phyloP scores from a whole-genome alignment of 2,888 invertebrate genomes.

The Sinopyrophorus schimmeli region DNA sequence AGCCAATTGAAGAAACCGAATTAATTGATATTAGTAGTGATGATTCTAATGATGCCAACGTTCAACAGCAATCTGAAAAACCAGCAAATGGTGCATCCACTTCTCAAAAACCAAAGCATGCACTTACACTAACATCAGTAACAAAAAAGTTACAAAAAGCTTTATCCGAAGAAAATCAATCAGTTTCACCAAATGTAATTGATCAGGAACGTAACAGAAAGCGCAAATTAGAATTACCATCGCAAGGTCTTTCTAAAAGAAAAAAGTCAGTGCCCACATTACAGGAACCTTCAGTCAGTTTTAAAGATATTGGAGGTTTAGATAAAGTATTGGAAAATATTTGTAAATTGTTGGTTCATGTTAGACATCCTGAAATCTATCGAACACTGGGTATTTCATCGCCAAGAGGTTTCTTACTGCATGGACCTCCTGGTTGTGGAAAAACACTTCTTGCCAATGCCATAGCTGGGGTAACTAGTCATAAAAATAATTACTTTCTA shows the following conservation, averaged over 20 bases:
- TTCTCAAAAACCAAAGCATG: slow-evolving; percentile 54
- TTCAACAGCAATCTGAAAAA: slow-evolving; percentile 44
- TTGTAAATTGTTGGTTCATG: slow-evolving; percentile 68
- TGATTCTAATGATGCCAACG: slow-evolving; percentile 64
- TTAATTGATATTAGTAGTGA: slow-evolving; percentile 80
- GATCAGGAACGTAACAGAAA: slow-evolving; percentile 46
- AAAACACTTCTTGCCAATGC: slow-evolving; percentile 82
- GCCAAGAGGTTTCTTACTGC: slow-evolving; percentile 87
- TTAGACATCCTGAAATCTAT: slow-evolving; percentile 91
- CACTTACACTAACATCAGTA: neutral
- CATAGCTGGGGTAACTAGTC: slow-evolving; percentile 72
- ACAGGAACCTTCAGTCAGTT: slow-evolving; percentile 59
- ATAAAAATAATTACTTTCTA: too few species aligned
- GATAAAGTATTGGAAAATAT: slow-evolving; percentile 65
- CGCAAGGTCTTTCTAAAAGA: slow-evolving; percentile 47
- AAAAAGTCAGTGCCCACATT: slow-evolving; percentile 54
- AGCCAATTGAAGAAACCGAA: slow-evolving; percentile 66
- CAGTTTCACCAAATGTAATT: slow-evolving; percentile 52
- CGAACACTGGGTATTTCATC: slow-evolving; percentile 80
- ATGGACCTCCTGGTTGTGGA: slow-evolving; percentile 97
- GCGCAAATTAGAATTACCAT: slow-evolving; percentile 47
- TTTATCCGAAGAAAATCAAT: slow-evolving; percentile 54
- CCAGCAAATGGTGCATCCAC: slow-evolving; percentile 51
- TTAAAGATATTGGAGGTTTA: slow-evolving; percentile 82
- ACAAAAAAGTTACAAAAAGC: slow-evolving; percentile 50